A percentile compares a stretch with the other conserved stretches of the same genome.
Conservation (phyloP, 2,888 invertebrate species). For the Globia sparganii region DNA sequence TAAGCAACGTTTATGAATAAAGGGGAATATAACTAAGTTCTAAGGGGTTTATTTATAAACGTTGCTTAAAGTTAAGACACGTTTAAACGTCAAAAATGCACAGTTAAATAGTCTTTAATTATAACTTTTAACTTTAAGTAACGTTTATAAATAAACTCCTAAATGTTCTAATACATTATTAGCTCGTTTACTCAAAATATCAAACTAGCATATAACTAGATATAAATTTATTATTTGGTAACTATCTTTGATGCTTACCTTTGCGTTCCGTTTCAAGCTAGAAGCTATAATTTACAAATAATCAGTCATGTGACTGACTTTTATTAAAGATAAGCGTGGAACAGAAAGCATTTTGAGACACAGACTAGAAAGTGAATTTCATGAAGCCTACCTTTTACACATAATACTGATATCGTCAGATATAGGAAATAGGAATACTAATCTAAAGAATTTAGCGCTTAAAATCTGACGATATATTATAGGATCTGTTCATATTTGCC, state of each 20-base stretch:
- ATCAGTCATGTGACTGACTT: constrained; percentile 23
- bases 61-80: not conserved
- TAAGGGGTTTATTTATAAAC: not conserved
- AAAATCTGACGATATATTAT: constrained; percentile 16
- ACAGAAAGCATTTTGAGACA: constrained; percentile 46
- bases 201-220: constrained; percentile 31
- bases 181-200: constrained; percentile 46
- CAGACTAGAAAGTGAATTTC: constrained; percentile 60
- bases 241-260: constrained; percentile 69
- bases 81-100: not conserved
- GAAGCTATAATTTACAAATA: constrained; percentile 20
- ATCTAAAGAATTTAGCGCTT: not conserved
- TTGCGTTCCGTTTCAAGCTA: constrained; percentile 37
- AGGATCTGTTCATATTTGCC: too few relatives aligned
- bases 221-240: constrained; percentile 70
- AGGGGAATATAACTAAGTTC: not conserved
- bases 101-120: not conserved
- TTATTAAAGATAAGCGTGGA: constrained; percentile 21
- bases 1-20: too few relatives aligned
- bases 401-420: constrained; percentile 34
- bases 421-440: not conserved
- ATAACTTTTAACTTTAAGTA: not conserved
- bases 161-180: constrained; percentile 8
- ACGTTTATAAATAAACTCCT: not conserved
- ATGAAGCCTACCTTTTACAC: not conserved